Evolutionary conservation across 2,797 vertebrate species (phyloP).

Genomic region (Poecile montanus): DNA sequence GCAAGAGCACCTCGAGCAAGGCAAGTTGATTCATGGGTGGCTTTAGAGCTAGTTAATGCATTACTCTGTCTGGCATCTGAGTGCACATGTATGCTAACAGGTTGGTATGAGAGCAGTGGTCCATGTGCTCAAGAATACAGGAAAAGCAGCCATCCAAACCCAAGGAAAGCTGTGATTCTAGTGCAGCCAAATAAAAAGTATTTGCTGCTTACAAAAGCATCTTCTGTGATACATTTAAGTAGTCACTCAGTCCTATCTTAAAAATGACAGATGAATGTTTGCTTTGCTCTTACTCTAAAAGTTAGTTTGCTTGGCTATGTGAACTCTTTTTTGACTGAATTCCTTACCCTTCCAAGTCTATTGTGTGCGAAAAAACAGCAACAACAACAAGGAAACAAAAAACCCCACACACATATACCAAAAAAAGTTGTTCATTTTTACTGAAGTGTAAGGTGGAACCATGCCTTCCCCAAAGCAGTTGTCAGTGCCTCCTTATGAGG

Average conservation of each 20-base stretch:
- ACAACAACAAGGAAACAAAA: neutral
- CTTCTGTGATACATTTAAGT: neutral
- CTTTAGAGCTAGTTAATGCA: neutral
- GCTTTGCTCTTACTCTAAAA: neutral
- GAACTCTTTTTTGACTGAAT: neutral
- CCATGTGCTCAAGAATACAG: neutral
- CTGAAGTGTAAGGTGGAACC: rapidly evolving
- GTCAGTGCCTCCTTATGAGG: neutral
- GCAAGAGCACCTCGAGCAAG: neutral
- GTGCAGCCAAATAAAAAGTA: neutral
- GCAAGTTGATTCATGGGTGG: neutral
- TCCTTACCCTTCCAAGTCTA: neutral
- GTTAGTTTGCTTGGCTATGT: neutral
- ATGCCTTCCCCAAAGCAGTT: neutral
- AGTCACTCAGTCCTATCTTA: neutral
- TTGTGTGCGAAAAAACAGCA: neutral
- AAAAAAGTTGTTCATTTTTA: neutral
- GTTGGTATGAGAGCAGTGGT: neutral
- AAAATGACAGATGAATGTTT: neutral
- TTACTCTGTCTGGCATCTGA: neutral
- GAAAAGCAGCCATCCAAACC: neutral
- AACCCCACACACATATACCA: rapidly evolving
- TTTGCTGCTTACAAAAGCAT: neutral
- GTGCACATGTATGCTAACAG: rapidly evolving
- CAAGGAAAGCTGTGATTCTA: neutral